A percentile compares a stretch with the other conserved stretches of the same genome.
Evolutionary conservation across 2,888 invertebrate genomes (phyloP).

Genomic region (Tenthredo notha): DNA sequence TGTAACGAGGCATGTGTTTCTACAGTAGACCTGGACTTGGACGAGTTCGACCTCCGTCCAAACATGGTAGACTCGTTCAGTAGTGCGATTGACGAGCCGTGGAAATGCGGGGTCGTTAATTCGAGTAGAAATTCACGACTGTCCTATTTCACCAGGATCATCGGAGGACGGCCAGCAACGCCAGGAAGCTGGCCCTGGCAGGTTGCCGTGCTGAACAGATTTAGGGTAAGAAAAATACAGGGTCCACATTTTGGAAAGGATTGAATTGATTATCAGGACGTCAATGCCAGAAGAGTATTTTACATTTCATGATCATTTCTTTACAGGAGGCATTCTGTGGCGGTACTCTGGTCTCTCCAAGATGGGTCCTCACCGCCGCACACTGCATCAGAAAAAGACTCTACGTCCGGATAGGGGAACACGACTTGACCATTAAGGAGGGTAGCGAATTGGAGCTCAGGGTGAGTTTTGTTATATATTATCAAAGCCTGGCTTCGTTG

Average conservation of each 20-base stretch:
- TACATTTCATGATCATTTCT: constrained; percentile 48
- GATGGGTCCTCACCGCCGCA: constrained; percentile 93
- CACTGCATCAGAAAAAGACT: constrained; percentile 91
- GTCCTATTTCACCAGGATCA: constrained; percentile 84
- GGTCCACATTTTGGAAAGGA: constrained; percentile 15
- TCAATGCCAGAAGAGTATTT: not conserved
- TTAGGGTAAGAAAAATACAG: constrained; percentile 81
- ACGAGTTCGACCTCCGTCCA: constrained; percentile 71
- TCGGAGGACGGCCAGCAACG: constrained; percentile 90
- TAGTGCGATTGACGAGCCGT: constrained; percentile 60
- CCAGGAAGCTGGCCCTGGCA: constrained; percentile 97
- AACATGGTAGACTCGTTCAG: constrained; percentile 68
- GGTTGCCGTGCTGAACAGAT: constrained; percentile 92
- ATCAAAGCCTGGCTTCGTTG: too few species aligned
- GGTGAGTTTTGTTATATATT: constrained; percentile 75
- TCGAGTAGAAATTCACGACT: constrained; percentile 67
- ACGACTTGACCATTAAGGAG: constrained; percentile 88
- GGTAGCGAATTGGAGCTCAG: constrained; percentile 89
- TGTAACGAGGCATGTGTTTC: constrained; percentile 32
- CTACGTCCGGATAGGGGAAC: constrained; percentile 91
- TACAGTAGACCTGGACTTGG: constrained; percentile 65
- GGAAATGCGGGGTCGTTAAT: constrained; percentile 72
- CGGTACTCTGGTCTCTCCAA: constrained; percentile 89
- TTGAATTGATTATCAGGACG: constrained; percentile 17
- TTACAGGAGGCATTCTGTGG: constrained; percentile 92